Percentiles rank a stretch among this genome's conserved stretches.
Conservation (phyloP, 2,113 vertebrate genomes). For the Sinocyclocheilus maitianheensis region DNA sequence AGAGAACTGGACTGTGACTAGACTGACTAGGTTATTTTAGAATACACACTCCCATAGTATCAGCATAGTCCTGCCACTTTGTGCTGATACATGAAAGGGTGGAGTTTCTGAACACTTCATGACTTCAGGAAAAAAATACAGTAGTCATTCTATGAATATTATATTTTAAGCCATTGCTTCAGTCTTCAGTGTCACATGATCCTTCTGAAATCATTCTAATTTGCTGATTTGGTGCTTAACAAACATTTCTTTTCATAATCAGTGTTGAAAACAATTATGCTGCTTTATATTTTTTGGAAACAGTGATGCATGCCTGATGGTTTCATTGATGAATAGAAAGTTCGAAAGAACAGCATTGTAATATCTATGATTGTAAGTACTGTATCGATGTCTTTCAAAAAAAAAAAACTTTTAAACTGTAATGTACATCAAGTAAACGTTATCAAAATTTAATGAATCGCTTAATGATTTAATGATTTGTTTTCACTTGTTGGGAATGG, state of each 20-base stretch:
- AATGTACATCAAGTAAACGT: neutral
- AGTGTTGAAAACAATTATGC: too few species aligned
- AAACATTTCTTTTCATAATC: too few species aligned
- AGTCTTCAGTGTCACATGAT: too few species aligned
- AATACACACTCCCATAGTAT: slow-evolving; percentile 34
- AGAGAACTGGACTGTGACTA: neutral
- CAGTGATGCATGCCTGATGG: too few species aligned
- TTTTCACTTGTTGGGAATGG: neutral
- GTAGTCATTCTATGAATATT: neutral
- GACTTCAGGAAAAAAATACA: neutral
- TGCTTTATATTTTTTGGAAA: neutral
- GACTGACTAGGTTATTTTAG: slow-evolving; percentile 43
- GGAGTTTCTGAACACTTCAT: slow-evolving; percentile 23
- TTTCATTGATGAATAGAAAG: neutral
- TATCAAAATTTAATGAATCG: neutral
- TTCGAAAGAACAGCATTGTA: neutral
- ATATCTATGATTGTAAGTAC: neutral
- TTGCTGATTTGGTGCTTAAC: too few species aligned
- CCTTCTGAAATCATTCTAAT: too few species aligned
- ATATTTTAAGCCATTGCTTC: neutral
- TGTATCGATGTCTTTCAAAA: too few species aligned
- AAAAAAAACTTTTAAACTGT: neutral
- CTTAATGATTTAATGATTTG: neutral
- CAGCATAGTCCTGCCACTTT: neutral
- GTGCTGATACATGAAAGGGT: slow-evolving; percentile 19